Evolutionary conservation across 2,888 invertebrate species (phyloP).

Genomic region (Lagria hirta): DNA sequence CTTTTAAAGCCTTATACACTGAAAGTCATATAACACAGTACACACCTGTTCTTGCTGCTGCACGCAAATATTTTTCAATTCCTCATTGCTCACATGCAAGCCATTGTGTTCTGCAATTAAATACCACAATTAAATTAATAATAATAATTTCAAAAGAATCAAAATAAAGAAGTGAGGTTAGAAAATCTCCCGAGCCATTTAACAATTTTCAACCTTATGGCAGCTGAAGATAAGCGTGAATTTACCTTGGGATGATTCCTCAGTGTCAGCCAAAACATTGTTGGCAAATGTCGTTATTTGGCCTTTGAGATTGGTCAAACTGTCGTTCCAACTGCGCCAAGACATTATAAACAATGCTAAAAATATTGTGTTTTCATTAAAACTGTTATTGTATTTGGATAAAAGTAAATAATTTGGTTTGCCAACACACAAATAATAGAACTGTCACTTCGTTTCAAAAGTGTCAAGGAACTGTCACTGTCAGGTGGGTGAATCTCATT

Average conservation of each 20-base stretch:
- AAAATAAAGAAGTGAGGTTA: constrained; percentile 23
- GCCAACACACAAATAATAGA: constrained; percentile 22
- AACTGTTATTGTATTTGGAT: constrained; percentile 1
- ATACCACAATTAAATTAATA: constrained; percentile 1
- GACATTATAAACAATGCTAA: constrained; percentile 55
- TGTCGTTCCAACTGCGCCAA: constrained; percentile 68
- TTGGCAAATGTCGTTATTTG: constrained; percentile 87
- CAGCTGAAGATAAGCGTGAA: constrained; percentile 26
- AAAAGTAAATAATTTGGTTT: constrained; percentile 10
- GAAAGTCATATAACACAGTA: constrained; percentile 4
- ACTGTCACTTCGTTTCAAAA: constrained; percentile 12
- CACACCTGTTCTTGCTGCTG: constrained; percentile 66
- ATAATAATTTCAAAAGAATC: constrained; percentile 9
- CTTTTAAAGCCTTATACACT: not conserved
- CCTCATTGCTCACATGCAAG: constrained; percentile 52
- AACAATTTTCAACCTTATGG: constrained; percentile 23
- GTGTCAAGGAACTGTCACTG: constrained; percentile 6
- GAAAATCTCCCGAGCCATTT: constrained; percentile 11
- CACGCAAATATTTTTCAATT: constrained; percentile 60
- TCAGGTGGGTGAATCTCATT: too few relatives aligned
- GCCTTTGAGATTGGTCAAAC: constrained; percentile 74
- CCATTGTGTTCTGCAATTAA: constrained; percentile 40
- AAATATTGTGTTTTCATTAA: not conserved
- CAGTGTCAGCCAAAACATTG: constrained; percentile 84
- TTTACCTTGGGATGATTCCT: constrained; percentile 58